Conservation (phyloP, 2,797 vertebrate species). For the Lepilemur septentrionalis region DNA sequence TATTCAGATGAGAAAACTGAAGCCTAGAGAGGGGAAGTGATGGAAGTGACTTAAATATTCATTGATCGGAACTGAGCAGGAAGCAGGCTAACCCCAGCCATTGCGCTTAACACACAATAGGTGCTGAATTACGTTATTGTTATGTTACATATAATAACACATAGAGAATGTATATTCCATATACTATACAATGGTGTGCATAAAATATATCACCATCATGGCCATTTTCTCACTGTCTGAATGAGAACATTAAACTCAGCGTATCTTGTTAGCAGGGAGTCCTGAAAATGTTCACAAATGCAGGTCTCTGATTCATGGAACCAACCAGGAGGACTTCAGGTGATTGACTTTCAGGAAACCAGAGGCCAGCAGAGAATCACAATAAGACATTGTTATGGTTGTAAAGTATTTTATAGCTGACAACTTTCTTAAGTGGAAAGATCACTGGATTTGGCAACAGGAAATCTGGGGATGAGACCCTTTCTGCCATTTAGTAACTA, state of each 20-base stretch:
- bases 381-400: neutral
- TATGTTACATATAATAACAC: neutral
- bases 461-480: neutral
- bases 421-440: neutral
- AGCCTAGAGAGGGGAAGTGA: neutral
- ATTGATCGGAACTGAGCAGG: neutral
- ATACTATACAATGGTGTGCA: neutral
- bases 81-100: neutral
- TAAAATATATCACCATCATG: no score
- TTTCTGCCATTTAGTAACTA: neutral
- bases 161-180: neutral
- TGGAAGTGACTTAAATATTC: neutral
- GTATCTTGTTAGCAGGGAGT: neutral
- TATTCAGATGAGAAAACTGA: slow-evolving; percentile 23
- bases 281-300: neutral
- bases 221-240: neutral
- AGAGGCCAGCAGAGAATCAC: neutral
- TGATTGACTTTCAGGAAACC: neutral
- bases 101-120: neutral
- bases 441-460: neutral
- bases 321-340: neutral
- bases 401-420: neutral
- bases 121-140: neutral
- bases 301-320: neutral
- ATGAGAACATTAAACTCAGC: neutral